Percentiles rank a stretch among this genome's conserved stretches.
Evolutionary conservation across 2,797 vertebrate genomes (phyloP).

Genomic region (Menidia menidia): DNA sequence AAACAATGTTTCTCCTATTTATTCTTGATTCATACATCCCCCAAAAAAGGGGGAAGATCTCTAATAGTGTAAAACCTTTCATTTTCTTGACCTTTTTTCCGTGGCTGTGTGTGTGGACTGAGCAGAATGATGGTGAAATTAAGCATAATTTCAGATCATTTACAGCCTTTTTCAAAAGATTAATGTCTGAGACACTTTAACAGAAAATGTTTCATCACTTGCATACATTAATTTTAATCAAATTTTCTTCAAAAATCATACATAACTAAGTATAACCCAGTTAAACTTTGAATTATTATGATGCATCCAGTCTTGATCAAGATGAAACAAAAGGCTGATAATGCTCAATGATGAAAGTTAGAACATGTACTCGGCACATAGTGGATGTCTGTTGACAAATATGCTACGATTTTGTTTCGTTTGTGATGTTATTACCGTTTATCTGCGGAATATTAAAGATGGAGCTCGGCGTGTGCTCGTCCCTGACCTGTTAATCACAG

Average conservation of each 20-base stretch:
- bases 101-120: slow-evolving; percentile 40
- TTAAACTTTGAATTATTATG: not conserved
- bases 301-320: slow-evolving; percentile 1
- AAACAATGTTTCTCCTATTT: too few relatives aligned
- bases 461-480: slow-evolving; percentile 32
- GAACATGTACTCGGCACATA: not conserved
- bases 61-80: too few relatives aligned
- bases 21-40: too few relatives aligned
- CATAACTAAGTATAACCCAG: not conserved
- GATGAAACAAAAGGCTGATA: slow-evolving; percentile 3
- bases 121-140: slow-evolving; percentile 15
- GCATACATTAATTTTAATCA: slow-evolving; percentile 10
- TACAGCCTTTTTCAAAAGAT: slow-evolving; percentile 30
- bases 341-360: slow-evolving; percentile 14
- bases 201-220: slow-evolving; percentile 35
- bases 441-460: slow-evolving; percentile 44
- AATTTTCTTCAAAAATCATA: slow-evolving; percentile 15
- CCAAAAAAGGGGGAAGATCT: too few relatives aligned
- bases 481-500: slow-evolving; percentile 73
- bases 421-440: not conserved
- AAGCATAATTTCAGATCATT: slow-evolving; percentile 51
- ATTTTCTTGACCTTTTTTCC: too few relatives aligned
- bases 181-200: slow-evolving; percentile 42
- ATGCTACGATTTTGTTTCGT: not conserved
- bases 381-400: not conserved